A percentile compares a stretch with the other conserved stretches of the same genome.
These are phyloP conservation scores for Drosophila kambysellisi DNA, from an alignment of 2,888 invertebrate species.

Conservation along the genomic window DNA sequence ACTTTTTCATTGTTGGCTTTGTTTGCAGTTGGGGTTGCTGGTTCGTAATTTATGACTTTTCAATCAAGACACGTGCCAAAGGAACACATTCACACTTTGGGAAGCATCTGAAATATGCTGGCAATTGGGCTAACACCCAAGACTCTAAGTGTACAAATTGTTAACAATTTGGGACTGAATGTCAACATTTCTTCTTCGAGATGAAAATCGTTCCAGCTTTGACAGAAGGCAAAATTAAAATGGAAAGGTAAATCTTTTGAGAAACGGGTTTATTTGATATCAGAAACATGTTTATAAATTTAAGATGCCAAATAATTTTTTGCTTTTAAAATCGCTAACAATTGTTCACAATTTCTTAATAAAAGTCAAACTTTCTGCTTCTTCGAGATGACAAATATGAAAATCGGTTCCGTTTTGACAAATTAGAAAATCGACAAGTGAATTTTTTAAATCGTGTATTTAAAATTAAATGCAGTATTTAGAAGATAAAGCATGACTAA, in stretches of 20 bases:
- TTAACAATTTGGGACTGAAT: neutral
- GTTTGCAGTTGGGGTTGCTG: conserved; percentile 27
- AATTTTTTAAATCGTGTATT: neutral
- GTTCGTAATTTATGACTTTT: conserved; percentile 39
- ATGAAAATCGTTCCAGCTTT: neutral
- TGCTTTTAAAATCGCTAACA: neutral
- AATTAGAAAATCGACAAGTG: neutral
- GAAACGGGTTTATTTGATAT: neutral
- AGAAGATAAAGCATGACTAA: neutral
- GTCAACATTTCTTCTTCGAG: too few species aligned
- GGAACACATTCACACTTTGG: neutral
- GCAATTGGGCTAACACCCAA: neutral
- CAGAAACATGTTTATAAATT: neutral
- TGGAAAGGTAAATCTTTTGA: neutral
- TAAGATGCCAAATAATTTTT: neutral
- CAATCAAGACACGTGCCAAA: conserved; percentile 49
- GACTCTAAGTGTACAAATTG: neutral
- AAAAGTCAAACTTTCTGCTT: neutral
- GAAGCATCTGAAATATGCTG: conserved; percentile 4
- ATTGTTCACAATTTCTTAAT: neutral
- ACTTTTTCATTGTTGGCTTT: conserved; percentile 16
- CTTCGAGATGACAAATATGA: neutral
- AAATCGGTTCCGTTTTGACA: neutral
- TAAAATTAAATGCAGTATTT: neutral
- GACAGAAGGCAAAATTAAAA: neutral